Percentiles rank a stretch among this genome's conserved stretches.
These are phyloP conservation scores for Tribolium madens DNA, from an alignment of 1,140 invertebrate genomes.

Conservation along the genomic window DNA sequence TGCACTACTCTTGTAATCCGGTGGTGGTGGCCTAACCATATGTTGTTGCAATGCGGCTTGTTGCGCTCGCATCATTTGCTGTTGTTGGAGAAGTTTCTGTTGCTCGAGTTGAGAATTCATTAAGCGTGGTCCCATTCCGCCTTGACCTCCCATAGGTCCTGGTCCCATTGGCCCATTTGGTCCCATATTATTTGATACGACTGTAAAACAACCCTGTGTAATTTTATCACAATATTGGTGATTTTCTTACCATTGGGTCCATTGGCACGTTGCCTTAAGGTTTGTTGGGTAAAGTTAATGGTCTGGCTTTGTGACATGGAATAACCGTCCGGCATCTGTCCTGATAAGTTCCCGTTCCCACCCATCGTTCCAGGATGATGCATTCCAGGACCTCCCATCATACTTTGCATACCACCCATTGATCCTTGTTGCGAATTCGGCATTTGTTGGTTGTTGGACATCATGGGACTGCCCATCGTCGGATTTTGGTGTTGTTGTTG, in stretches of 20 bases:
- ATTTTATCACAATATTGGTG: too few relatives aligned
- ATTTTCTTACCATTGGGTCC: constrained; percentile 54
- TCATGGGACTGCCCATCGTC: constrained; percentile 47
- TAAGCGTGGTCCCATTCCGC: constrained; percentile 49
- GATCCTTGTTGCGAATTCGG: constrained; percentile 40
- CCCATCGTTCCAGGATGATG: constrained; percentile 51
- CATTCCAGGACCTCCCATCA: constrained; percentile 44
- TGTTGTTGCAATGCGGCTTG: constrained; percentile 58
- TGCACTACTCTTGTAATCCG: constrained; percentile 79
- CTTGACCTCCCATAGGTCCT: constrained; percentile 53
- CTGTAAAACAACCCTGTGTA: background rate
- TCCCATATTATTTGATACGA: constrained; percentile 40
- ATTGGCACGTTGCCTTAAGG: constrained; percentile 68
- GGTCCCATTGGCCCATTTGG: constrained; percentile 52
- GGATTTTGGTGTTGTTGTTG: constrained; percentile 57
- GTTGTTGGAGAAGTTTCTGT: constrained; percentile 63
- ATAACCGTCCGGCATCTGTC: constrained; percentile 71
- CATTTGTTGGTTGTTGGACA: constrained; percentile 61
- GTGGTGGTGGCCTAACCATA: constrained; percentile 75
- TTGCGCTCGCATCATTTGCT: constrained; percentile 56
- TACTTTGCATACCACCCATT: constrained; percentile 47
- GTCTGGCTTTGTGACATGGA: constrained; percentile 84
- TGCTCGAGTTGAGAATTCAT: constrained; percentile 54
- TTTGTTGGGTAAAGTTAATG: constrained; percentile 86
- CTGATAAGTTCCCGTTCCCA: constrained; percentile 48